These are phyloP conservation scores for Vandiemenella viatica DNA, from an alignment of 2,888 invertebrate species.

Conservation along the genomic window DNA sequence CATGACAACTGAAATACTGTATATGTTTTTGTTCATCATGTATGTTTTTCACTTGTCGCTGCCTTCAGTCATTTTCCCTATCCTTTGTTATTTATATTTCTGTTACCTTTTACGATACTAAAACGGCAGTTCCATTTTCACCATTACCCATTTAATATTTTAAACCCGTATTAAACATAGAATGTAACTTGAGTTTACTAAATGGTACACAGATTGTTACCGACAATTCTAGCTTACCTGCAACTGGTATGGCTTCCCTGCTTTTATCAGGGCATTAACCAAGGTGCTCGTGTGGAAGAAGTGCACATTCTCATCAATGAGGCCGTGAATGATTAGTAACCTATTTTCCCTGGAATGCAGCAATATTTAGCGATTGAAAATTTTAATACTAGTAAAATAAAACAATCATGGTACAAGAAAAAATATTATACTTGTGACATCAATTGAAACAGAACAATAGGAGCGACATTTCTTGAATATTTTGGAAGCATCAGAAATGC, in stretches of 20 bases:
- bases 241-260: conserved; percentile 91
- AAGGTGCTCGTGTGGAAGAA: conserved; percentile 90
- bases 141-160: not conserved
- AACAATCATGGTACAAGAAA: too few relatives aligned
- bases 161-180: not conserved
- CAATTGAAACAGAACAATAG: too few relatives aligned
- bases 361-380: too few relatives aligned
- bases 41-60: not conserved
- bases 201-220: not conserved
- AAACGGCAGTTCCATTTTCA: not conserved
- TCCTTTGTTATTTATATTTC: not conserved
- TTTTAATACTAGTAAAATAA: too few relatives aligned
- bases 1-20: too few relatives aligned
- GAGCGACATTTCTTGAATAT: too few relatives aligned
- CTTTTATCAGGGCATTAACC: conserved; percentile 73
- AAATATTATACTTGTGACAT: too few relatives aligned
- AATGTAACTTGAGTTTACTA: not conserved
- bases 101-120: not conserved
- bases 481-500: too few relatives aligned
- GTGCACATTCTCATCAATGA: conserved; percentile 98
- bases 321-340: conserved; percentile 86
- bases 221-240: conserved; percentile 36
- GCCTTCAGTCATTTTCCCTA: not conserved
- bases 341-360: conserved; percentile 55
- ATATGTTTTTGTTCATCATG: too few relatives aligned